phyloP scores from a whole-genome alignment of 2,888 invertebrate genomes.

The Gandaritis pyraliata region DNA sequence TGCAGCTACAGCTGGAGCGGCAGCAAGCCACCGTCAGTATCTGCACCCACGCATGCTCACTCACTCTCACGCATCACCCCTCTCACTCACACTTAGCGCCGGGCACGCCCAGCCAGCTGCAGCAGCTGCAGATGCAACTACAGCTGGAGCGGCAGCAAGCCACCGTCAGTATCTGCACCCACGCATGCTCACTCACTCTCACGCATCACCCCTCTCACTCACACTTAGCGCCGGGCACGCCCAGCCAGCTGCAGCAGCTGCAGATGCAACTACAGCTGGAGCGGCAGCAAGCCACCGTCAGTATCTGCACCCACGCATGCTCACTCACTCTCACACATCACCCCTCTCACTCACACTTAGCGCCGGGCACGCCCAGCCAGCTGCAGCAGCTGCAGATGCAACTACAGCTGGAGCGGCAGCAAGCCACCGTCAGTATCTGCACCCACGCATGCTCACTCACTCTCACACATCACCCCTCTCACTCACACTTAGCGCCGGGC shows the following conservation, averaged over 20 bases:
- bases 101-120: slow-evolving; percentile 90
- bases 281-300: slow-evolving; percentile 91
- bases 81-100: too few species aligned
- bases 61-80: background rate
- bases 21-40: slow-evolving; percentile 89
- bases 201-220: background rate
- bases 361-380: slow-evolving; percentile 86
- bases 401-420: slow-evolving; percentile 94
- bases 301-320: slow-evolving; percentile 11
- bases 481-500: background rate
- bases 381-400: slow-evolving; percentile 98
- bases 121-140: slow-evolving; percentile 97
- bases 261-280: slow-evolving; percentile 98
- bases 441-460: background rate
- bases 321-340: background rate
- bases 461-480: background rate
- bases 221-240: slow-evolving; percentile 61
- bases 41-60: background rate
- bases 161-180: slow-evolving; percentile 69
- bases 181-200: background rate
- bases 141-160: slow-evolving; percentile 96
- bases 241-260: slow-evolving; percentile 94
- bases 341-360: too few species aligned
- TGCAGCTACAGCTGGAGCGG: slow-evolving; percentile 96
- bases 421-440: slow-evolving; percentile 85